phyloP scores from a whole-genome alignment of 23 tunicate genomes.

The Ascidia mentula region DNA sequence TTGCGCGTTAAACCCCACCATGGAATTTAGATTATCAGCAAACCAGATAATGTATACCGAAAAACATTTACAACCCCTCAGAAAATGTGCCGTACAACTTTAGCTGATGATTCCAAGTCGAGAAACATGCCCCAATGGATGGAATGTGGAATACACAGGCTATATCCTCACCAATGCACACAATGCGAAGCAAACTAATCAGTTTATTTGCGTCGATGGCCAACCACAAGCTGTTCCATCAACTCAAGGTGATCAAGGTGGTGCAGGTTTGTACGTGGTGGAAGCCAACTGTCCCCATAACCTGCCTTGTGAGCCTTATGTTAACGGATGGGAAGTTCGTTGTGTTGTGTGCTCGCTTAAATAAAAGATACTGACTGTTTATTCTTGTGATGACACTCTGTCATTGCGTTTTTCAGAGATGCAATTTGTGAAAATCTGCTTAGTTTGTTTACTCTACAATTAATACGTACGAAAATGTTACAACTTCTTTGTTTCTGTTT shows the following conservation, averaged over 20 bases:
- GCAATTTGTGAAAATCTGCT: too few species aligned
- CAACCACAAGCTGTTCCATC: conserved; percentile 49
- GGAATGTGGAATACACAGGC: conserved; percentile 35
- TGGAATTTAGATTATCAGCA: too few species aligned
- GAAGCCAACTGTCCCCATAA: conserved; percentile 22
- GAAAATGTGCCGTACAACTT: too few species aligned
- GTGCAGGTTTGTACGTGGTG: conserved; percentile 25
- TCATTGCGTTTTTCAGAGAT: too few species aligned
- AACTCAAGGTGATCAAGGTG: conserved; percentile 38
- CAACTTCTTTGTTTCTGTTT: too few species aligned
- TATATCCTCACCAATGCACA: conserved; percentile 27
- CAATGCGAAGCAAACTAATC: conserved; percentile 22
- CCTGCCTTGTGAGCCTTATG: conserved; percentile 38
- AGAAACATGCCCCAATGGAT: conserved; percentile 31
- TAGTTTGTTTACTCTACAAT: too few species aligned
- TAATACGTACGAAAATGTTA: too few species aligned
- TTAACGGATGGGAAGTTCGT: conserved; percentile 32
- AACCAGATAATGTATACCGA: too few species aligned
- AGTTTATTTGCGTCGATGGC: conserved; percentile 34
- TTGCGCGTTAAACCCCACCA: too few species aligned
- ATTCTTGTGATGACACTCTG: too few species aligned
- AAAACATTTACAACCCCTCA: too few species aligned
- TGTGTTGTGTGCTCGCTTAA: conserved; percentile 41
- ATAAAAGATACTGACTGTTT: too few species aligned
- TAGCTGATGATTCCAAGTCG: conserved; percentile 56